Evolutionary conservation across 2,797 vertebrate species (phyloP).

Genomic region (Brachymystax lenok): DNA sequence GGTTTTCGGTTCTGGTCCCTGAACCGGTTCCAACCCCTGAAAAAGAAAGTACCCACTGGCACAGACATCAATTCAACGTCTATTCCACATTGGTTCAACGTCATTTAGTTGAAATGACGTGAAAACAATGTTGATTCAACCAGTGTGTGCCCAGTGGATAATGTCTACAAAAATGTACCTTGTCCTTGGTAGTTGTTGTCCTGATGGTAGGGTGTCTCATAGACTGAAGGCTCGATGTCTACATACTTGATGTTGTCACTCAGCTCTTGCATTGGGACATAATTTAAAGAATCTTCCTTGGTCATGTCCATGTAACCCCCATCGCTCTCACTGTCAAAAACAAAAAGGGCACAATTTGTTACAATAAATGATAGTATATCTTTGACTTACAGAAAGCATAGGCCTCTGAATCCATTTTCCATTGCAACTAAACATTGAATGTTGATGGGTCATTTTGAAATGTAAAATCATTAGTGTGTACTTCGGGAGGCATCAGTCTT

Average conservation of each 20-base stretch:
- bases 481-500: background rate
- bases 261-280: constrained; percentile 84
- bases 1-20: too few species aligned
- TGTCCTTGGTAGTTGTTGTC: constrained; percentile 64
- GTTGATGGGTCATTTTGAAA: background rate
- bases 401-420: background rate
- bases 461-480: background rate
- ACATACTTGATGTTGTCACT: constrained; percentile 79
- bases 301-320: constrained; percentile 95
- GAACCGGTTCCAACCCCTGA: too few species aligned
- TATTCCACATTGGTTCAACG: too few species aligned
- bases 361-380: background rate
- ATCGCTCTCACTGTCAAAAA: constrained; percentile 75
- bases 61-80: too few species aligned
- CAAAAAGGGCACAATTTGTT: background rate
- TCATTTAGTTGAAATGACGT: too few species aligned
- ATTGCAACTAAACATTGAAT: background rate
- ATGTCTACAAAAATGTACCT: constrained; percentile 39
- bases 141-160: too few species aligned
- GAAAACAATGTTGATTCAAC: too few species aligned
- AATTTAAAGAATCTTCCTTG: constrained; percentile 80
- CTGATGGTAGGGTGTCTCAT: constrained; percentile 72
- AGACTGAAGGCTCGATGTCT: constrained; percentile 78
- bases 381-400: background rate
- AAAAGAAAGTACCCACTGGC: too few species aligned